Conservation (phyloP, 2,888 invertebrate genomes). For the Catonia carolina region DNA sequence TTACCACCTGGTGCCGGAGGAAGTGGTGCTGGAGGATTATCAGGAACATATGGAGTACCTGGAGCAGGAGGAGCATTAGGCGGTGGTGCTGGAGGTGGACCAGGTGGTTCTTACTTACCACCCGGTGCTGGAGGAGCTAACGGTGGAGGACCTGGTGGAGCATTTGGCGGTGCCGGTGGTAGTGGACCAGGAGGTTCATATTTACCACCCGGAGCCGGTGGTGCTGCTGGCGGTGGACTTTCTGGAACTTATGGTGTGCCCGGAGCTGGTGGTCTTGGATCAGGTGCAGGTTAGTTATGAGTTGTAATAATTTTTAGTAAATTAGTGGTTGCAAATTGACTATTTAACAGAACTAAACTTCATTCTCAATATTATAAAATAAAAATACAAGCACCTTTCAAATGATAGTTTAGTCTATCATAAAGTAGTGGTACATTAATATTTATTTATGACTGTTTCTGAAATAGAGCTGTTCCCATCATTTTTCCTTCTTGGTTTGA, state of each 20-base stretch:
- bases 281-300: neutral
- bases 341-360: too few relatives aligned
- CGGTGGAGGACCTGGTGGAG: neutral
- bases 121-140: constrained; percentile 8
- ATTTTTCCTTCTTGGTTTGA: too few relatives aligned
- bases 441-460: too few relatives aligned
- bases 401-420: too few relatives aligned
- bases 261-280: neutral
- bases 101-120: neutral
- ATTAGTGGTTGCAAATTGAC: too few relatives aligned
- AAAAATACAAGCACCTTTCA: too few relatives aligned
- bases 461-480: too few relatives aligned
- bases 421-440: too few relatives aligned
- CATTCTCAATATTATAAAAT: too few relatives aligned
- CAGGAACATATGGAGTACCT: constrained; percentile 12
- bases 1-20: constrained; percentile 2
- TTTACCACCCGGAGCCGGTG: constrained; percentile 4
- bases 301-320: too few relatives aligned
- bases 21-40: constrained; percentile 1
- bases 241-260: neutral
- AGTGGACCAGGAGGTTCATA: constrained; percentile 5
- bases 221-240: neutral
- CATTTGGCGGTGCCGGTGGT: neutral
- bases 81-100: neutral
- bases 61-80: neutral